Percentiles rank a stretch among this genome's conserved stretches.
These are phyloP conservation scores for Clarias fuscus DNA, from an alignment of 2,797 vertebrate species.

Conservation along the genomic window DNA sequence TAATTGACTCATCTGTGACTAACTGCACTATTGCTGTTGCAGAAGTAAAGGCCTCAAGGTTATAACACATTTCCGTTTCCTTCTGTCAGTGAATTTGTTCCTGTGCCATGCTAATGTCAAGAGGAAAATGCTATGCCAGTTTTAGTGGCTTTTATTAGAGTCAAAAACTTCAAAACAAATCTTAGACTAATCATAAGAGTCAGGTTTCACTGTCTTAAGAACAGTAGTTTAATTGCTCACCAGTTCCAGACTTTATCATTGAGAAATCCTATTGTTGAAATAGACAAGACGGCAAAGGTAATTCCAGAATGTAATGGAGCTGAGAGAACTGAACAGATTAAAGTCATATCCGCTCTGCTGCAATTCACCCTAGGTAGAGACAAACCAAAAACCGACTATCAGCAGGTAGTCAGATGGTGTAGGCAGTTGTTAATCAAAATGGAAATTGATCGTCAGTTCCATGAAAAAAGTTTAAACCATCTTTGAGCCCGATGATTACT, in stretches of 20 bases:
- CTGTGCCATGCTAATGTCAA: not conserved
- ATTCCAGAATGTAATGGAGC: not conserved
- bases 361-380: not conserved
- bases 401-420: not conserved
- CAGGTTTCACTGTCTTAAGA: not conserved
- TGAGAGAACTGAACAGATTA: not conserved
- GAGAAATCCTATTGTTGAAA: not conserved
- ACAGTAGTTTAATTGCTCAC: not conserved
- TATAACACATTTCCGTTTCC: not conserved
- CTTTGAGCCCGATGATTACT: not conserved
- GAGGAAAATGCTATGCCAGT: not conserved
- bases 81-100: not conserved
- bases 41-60: conserved; percentile 76
- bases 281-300: not conserved
- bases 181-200: not conserved
- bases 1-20: conserved; percentile 73
- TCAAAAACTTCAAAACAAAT: not conserved
- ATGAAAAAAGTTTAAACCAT: not conserved
- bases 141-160: not conserved
- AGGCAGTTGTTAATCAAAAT: not conserved
- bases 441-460: not conserved
- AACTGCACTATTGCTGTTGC: conserved; percentile 86
- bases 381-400: not conserved
- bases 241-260: not conserved
- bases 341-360: not conserved